Evolutionary conservation across 1,140 invertebrate species (phyloP).

Genomic region (Glossosoma conforme): DNA sequence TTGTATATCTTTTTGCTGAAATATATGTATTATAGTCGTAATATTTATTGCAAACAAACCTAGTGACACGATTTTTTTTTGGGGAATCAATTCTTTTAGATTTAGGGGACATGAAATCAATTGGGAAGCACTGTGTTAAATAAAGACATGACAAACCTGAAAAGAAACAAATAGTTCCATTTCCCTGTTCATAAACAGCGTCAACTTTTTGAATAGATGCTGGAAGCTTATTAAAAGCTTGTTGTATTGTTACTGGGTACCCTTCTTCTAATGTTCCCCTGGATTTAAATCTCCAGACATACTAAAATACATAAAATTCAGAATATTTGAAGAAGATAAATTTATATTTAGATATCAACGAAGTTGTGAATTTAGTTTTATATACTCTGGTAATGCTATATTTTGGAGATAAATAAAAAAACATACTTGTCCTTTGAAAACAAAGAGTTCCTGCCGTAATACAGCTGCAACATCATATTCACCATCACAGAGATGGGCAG

Average conservation of each 20-base stretch:
- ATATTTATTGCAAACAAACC: too few species aligned
- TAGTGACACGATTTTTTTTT: too few species aligned
- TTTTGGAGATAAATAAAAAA: not conserved
- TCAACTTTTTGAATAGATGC: constrained; percentile 57
- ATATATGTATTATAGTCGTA: too few species aligned
- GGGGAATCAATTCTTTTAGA: too few species aligned
- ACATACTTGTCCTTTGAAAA: constrained; percentile 67
- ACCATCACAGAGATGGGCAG: constrained; percentile 57
- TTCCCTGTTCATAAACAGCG: constrained; percentile 68
- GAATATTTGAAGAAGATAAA: constrained; percentile 4
- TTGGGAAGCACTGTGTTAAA: too few species aligned
- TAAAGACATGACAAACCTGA: too few species aligned
- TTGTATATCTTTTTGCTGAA: too few species aligned
- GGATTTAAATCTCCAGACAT: constrained; percentile 57
- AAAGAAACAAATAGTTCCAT: constrained; percentile 73
- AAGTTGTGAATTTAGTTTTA: constrained; percentile 1
- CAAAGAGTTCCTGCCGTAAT: constrained; percentile 62
- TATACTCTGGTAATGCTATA: not conserved
- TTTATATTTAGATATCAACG: not conserved
- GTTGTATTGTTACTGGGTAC: constrained; percentile 56
- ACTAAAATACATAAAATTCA: constrained; percentile 38
- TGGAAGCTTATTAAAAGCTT: constrained; percentile 60
- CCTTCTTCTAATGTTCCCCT: constrained; percentile 49
- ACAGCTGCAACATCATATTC: constrained; percentile 65
- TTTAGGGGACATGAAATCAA: too few species aligned